These are phyloP conservation scores for Dolichomitus sp. DNA, from an alignment of 2,888 invertebrate genomes.

Conservation along the genomic window DNA sequence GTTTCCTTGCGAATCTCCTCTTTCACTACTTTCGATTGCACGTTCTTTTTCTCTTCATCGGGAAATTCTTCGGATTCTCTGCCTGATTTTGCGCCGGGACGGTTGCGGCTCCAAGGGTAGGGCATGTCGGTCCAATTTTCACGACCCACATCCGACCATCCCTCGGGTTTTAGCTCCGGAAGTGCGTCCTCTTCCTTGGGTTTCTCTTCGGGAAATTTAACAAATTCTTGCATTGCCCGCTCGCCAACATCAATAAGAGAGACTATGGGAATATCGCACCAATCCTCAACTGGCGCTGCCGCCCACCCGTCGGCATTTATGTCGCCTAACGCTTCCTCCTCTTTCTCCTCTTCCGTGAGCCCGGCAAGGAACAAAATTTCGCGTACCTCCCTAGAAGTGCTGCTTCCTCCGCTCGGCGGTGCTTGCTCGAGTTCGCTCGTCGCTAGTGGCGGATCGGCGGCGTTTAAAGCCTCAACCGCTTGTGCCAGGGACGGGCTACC, in stretches of 20 bases:
- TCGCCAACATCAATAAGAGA: slow-evolving; percentile 79
- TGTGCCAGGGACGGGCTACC: slow-evolving; percentile 81
- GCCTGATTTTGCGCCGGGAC: slow-evolving; percentile 39
- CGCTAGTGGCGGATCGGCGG: slow-evolving; percentile 79
- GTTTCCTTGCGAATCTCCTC: slow-evolving; percentile 62
- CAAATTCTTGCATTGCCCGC: slow-evolving; percentile 61
- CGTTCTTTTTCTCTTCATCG: slow-evolving; percentile 54
- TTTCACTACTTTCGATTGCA: slow-evolving; percentile 52
- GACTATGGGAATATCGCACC: slow-evolving; percentile 86
- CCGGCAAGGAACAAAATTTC: slow-evolving; percentile 93
- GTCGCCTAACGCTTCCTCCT: slow-evolving; percentile 76
- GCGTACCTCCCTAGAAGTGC: slow-evolving; percentile 96
- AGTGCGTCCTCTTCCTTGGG: slow-evolving; percentile 33
- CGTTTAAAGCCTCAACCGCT: slow-evolving; percentile 79
- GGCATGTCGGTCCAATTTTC: slow-evolving; percentile 54
- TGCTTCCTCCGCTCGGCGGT: slow-evolving; percentile 93
- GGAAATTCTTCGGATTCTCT: slow-evolving; percentile 67
- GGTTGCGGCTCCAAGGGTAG: slow-evolving; percentile 59
- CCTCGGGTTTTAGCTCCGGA: slow-evolving; percentile 45
- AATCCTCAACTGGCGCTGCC: slow-evolving; percentile 80
- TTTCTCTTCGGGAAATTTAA: slow-evolving; percentile 56
- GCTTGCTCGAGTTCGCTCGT: slow-evolving; percentile 81
- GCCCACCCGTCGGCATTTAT: slow-evolving; percentile 68
- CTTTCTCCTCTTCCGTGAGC: slow-evolving; percentile 78
- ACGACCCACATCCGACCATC: slow-evolving; percentile 21